Evolutionary conservation across 2,113 vertebrate genomes (phyloP), one percentile per base, ranked within the genome.

Genomic region (Gavialis gangeticus): DNA sequence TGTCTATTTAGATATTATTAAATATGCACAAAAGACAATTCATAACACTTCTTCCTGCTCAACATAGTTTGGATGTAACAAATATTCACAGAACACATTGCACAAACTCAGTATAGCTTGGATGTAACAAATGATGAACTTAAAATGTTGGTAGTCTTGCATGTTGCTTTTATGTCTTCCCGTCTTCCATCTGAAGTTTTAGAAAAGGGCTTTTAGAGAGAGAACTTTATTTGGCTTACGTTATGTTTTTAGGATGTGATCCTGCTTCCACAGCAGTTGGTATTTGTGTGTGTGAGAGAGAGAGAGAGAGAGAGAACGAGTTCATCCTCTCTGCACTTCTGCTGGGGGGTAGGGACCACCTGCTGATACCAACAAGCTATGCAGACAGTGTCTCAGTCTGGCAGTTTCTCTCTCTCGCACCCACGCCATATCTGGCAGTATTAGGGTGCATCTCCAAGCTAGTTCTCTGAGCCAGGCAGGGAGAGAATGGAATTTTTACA

Each of bases 1-100:
- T 95, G 89, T 97, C 63, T 86, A 79, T 85, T 79, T 34, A 85
- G 77, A 3, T 30, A 57, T 87, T 91, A 37, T 91, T 82, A 79
- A 92, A 94, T 1, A 1, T 34, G 75, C 13, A 1, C 80, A 85
- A 37, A 79, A 88, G 83, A 58, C 0, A 3, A 46, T 81, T 4
- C 82, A 69, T 85, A 22, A 66, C 56, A 71, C 75, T 27, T 90
- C 73, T 81, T 30, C 2, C 62, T 58, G 77, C 88, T 55, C 15
- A 0, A 37, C 73, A 63, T 82, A 27, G 60, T 97, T 93, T 77
- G 90, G 62, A 55, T 96, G 46, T 69, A 91, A 82, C 54, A 82
- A 46, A 30, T 63, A 0, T 10, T n/a, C 69, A 73, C 54, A 83
- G 92, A 79, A 46, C 46, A 46, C 46, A 9, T 46, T 46, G 46